A percentile compares a stretch with the other conserved stretches of the same genome.
Conservation (phyloP, 1,140 invertebrate species). For the Euura saliciscinereae region DNA sequence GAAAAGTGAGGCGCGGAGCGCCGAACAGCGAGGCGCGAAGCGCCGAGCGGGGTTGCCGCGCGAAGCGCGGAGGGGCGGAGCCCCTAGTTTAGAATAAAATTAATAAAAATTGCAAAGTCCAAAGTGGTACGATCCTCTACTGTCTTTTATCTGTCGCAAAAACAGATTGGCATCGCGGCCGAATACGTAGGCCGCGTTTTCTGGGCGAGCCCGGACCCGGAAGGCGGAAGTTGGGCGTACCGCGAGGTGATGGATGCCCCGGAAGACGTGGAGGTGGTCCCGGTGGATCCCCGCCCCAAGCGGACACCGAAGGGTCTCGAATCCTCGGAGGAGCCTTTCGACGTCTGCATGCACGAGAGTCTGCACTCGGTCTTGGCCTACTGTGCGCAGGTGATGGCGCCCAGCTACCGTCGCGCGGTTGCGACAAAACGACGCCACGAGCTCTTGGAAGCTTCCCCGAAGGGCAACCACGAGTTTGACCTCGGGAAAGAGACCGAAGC, state of each 20-base stretch:
- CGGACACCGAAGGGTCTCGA: background rate
- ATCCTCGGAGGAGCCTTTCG: constrained; percentile 21
- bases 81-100: too few relatives aligned
- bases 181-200: constrained; percentile 42
- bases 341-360: constrained; percentile 42
- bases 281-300: constrained; percentile 29
- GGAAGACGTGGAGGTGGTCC: constrained; percentile 33
- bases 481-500: background rate
- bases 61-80: too few relatives aligned
- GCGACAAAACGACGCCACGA: constrained; percentile 4
- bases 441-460: background rate
- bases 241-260: constrained; percentile 32
- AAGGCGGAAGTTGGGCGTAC: constrained; percentile 26
- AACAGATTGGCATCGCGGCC: constrained; percentile 40
- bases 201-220: constrained; percentile 31
- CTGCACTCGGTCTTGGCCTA: constrained; percentile 42
- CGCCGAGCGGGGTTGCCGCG: too few relatives aligned
- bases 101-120: too few relatives aligned
- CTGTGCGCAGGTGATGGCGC: constrained; percentile 34
- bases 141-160: background rate
- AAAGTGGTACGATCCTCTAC: background rate
- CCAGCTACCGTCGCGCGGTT: constrained; percentile 28
- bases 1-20: too few relatives aligned
- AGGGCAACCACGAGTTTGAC: background rate
- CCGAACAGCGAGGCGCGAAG: too few relatives aligned